A percentile compares a stretch with the other conserved stretches of the same genome.
phyloP scores from a whole-genome alignment of 2,797 vertebrate genomes.

The Falco berigora region DNA sequence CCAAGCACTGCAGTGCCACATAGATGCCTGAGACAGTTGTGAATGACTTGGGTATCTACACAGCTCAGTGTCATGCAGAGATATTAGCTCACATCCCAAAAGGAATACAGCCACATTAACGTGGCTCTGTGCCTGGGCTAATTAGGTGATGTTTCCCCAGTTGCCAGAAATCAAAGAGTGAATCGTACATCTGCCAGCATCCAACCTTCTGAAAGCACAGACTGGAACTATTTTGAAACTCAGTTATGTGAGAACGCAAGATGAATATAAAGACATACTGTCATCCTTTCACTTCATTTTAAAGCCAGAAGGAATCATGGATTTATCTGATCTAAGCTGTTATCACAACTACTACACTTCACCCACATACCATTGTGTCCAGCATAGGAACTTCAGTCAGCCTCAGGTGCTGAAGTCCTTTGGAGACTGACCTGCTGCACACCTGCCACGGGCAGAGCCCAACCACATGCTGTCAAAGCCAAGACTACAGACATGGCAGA shows the following conservation, averaged over 20 bases:
- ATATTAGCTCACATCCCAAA: neutral
- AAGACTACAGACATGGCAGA: neutral
- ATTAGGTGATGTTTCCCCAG: constrained; percentile 16
- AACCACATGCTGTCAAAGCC: neutral
- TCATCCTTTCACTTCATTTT: neutral
- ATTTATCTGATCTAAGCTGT: neutral
- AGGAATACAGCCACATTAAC: neutral
- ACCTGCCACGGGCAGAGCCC: neutral
- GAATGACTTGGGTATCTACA: neutral
- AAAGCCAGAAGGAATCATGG: neutral
- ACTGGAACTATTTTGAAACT: neutral
- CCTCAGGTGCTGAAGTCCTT: neutral
- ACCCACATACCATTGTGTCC: neutral
- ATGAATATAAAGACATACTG: neutral
- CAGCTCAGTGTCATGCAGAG: neutral
- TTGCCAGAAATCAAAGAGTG: constrained; percentile 14
- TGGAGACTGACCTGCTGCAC: neutral
- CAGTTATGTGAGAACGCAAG: neutral
- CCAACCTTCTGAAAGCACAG: neutral
- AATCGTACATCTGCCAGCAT: constrained; percentile 16
- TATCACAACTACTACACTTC: neutral
- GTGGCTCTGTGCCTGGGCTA: neutral
- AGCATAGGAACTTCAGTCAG: neutral
- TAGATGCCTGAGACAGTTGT: neutral
- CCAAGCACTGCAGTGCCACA: neutral